These are phyloP conservation scores for Agrochola lota DNA, from an alignment of 2,888 invertebrate genomes.

Conservation along the genomic window DNA sequence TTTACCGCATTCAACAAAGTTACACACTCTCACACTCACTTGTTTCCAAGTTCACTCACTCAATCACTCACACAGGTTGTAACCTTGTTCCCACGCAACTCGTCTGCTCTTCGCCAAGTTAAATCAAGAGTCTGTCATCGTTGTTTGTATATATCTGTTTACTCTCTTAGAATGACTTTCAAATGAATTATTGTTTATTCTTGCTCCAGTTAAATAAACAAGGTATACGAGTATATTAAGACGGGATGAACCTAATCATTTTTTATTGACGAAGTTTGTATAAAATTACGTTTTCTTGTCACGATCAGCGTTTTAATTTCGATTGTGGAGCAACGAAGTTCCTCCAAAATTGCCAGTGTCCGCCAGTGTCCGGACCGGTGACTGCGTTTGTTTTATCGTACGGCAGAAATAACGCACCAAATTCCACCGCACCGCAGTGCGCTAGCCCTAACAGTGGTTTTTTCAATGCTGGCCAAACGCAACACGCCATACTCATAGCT, in stretches of 20 bases:
- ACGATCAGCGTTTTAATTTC: constrained; percentile 29
- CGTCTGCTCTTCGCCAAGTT: constrained; percentile 38
- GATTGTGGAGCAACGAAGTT: not conserved
- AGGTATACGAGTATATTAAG: constrained; percentile 1
- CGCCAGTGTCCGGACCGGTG: no score
- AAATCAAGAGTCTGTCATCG: constrained; percentile 45
- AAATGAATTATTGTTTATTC: constrained; percentile 19
- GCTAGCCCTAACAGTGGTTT: no score
- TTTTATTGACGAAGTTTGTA: constrained; percentile 26
- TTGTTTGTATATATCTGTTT: constrained; percentile 15
- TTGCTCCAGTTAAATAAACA: constrained; percentile 7
- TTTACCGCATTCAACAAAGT: constrained; percentile 25
- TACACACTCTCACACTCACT: constrained; percentile 26
- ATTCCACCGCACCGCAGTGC: no score
- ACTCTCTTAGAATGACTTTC: not conserved
- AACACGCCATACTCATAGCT: no score
- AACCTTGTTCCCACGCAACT: constrained; percentile 26
- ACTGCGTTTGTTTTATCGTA: no score
- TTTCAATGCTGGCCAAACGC: no score
- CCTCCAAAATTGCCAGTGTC: no score
- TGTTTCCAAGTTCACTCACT: constrained; percentile 43
- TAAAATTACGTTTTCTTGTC: constrained; percentile 17
- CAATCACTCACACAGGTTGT: constrained; percentile 38
- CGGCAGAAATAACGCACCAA: no score
- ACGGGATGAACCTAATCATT: constrained; percentile 22